Percentiles rank a stretch among this genome's conserved stretches.
Evolutionary conservation across 1,140 invertebrate species (phyloP).

Genomic region (Druon quercuslanigerum): DNA sequence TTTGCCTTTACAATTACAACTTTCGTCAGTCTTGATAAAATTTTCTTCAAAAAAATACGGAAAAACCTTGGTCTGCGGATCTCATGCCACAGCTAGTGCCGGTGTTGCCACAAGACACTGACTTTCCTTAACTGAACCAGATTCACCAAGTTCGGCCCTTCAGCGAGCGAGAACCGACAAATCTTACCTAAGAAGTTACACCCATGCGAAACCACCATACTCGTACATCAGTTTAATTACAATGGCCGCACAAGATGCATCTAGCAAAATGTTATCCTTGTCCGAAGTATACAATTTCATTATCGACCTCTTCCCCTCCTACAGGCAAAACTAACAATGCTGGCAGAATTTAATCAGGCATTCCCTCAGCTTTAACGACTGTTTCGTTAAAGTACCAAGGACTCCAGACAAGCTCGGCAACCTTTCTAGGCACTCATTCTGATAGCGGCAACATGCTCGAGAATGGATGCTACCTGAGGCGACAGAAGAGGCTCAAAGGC

Average conservation of each 20-base stretch:
- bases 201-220: too few species aligned
- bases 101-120: slow-evolving; percentile 57
- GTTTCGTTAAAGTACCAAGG: too few species aligned
- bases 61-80: slow-evolving; percentile 76
- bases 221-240: slow-evolving; percentile 99
- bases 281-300: slow-evolving; percentile 99
- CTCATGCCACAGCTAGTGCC: slow-evolving; percentile 70
- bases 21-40: too few species aligned
- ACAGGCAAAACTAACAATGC: slow-evolving; percentile 97
- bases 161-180: too few species aligned
- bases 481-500: slow-evolving; percentile 99
- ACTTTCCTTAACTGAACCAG: slow-evolving; percentile 75
- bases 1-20: too few species aligned
- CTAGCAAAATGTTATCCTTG: slow-evolving; percentile 96
- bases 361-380: too few species aligned
- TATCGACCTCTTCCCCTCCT: slow-evolving; percentile 99
- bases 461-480: slow-evolving; percentile 97
- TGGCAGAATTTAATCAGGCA: slow-evolving; percentile 99
- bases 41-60: too few species aligned
- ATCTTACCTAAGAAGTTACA: too few species aligned
- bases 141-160: slow-evolving; percentile 83
- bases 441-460: slow-evolving; percentile 99
- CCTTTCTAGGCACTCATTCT: slow-evolving; percentile 99
- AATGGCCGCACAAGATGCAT: slow-evolving; percentile 99
- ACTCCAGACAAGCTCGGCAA: slow-evolving; percentile 97